These are phyloP conservation scores for Drosophila trichaetosa DNA, from an alignment of 2,888 invertebrate species.

Conservation along the genomic window DNA sequence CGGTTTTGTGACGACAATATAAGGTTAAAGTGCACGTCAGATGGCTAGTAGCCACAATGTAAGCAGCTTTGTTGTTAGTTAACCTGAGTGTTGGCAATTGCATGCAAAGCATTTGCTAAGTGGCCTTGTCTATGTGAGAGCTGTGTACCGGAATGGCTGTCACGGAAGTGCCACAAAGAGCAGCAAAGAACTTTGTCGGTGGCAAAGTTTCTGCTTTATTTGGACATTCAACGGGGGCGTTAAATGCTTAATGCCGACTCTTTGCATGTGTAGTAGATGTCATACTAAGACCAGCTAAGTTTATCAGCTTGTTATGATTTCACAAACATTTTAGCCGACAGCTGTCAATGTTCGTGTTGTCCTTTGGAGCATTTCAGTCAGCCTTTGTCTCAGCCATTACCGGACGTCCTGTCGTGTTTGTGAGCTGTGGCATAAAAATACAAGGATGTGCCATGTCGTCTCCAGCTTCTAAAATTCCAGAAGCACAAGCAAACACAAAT, in stretches of 20 bases:
- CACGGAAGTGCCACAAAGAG: constrained; percentile 56
- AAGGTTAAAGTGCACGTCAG: constrained; percentile 2
- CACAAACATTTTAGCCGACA: constrained; percentile 35
- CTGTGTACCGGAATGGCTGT: constrained; percentile 31
- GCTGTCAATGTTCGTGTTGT: constrained; percentile 34
- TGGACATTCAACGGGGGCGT: constrained; percentile 23
- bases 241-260: constrained; percentile 41
- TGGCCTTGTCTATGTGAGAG: constrained; percentile 21
- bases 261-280: constrained; percentile 8
- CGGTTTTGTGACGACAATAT: neutral
- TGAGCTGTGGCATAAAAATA: constrained; percentile 45
- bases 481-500: constrained; percentile 28
- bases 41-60: neutral
- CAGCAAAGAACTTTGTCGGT: constrained; percentile 39
- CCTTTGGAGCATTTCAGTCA: constrained; percentile 11
- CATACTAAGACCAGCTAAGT: constrained; percentile 38
- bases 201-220: constrained; percentile 40
- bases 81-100: constrained; percentile 18
- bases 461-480: constrained; percentile 1
- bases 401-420: constrained; percentile 52
- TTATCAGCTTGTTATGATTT: constrained; percentile 53
- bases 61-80: constrained; percentile 2
- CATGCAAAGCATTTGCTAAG: constrained; percentile 28
- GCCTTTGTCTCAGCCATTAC: constrained; percentile 39
- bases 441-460: constrained; percentile 26